These are phyloP conservation scores for Oceanites oceanicus DNA, from an alignment of 2,113 vertebrate genomes.

Conservation along the genomic window DNA sequence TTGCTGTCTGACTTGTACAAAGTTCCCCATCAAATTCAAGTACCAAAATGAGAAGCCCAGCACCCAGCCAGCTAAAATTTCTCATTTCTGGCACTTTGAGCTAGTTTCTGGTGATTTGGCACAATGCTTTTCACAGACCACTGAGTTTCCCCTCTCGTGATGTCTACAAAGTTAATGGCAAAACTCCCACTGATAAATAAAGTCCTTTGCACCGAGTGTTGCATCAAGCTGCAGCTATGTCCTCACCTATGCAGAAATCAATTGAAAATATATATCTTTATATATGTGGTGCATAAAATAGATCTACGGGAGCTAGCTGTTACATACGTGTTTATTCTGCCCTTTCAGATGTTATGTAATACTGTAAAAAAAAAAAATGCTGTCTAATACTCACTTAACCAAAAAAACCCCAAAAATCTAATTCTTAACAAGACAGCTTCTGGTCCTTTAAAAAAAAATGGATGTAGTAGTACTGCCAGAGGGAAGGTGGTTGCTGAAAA, in stretches of 20 bases:
- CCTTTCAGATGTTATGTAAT: slow-evolving; percentile 42
- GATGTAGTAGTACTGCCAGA: slow-evolving; percentile 9
- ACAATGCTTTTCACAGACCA: background rate
- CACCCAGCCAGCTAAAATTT: background rate
- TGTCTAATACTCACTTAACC: slow-evolving; percentile 62
- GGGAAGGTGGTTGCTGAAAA: slow-evolving; percentile 34
- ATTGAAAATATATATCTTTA: background rate
- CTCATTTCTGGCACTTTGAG: background rate
- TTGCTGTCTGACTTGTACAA: background rate
- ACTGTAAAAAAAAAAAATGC: background rate
- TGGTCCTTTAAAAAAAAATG: slow-evolving; percentile 38
- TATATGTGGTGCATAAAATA: background rate
- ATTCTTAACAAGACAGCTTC: slow-evolving; percentile 59
- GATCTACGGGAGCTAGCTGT: background rate
- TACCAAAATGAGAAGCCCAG: background rate
- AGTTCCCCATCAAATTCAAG: background rate
- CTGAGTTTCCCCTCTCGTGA: background rate
- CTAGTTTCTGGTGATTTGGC: background rate
- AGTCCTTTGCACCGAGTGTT: background rate
- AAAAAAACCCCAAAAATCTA: slow-evolving; percentile 53
- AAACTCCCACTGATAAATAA: background rate
- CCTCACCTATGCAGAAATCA: background rate
- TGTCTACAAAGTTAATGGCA: background rate
- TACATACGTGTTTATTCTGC: background rate
- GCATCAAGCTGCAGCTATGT: background rate